Evolutionary conservation across 1,140 invertebrate species (phyloP), one percentile per base, ranked within the genome.

Genomic region (Pomacea maculata): DNA sequence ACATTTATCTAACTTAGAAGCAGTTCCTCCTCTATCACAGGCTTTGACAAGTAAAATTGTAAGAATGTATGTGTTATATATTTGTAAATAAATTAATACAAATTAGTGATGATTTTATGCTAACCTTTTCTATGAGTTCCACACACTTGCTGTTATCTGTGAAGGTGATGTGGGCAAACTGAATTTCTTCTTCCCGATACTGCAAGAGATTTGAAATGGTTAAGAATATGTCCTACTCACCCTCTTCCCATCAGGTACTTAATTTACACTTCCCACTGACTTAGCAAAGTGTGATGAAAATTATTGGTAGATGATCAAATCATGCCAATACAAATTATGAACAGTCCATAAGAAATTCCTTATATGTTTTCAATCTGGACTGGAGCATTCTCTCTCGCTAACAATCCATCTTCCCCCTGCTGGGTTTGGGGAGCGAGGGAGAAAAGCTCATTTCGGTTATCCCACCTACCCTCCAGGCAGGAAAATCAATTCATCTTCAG

Each of bases 121-220:
- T 73, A 86, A 94, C 94, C 92, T 99, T 99, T 90, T 99, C 98
- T 89, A 99, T 99, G 19, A 99, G 93, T 91, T 99, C 98, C 86
- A 99, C 99, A 6, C 98, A 99, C 0, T 98, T 97, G 90, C 99
- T 98, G 29, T 99, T 93, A 93, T 99, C 98, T 1, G 99, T 93
- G 91, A 99, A 99, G 92, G 99, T 98, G 86, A 99, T 99, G 88
- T 99, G 99, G 88, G 98, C 97, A 97, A 98, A 99, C 91, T 99
- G 97, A 85, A 99, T 99, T 57, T 97, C 97, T 93, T 99, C 98
- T 29, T 97, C 93, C 89, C 99, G 97, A 91, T 99, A 99, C 89
- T 90, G 86, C 74, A 89, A 87, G 19, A 80, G 61, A 85, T 85
- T 82, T 75, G 70, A 79, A 67, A 78, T 75, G 54, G n/a, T 19